Evolutionary conservation across 2,113 vertebrate genomes (phyloP).

Genomic region (Castor canadensis): DNA sequence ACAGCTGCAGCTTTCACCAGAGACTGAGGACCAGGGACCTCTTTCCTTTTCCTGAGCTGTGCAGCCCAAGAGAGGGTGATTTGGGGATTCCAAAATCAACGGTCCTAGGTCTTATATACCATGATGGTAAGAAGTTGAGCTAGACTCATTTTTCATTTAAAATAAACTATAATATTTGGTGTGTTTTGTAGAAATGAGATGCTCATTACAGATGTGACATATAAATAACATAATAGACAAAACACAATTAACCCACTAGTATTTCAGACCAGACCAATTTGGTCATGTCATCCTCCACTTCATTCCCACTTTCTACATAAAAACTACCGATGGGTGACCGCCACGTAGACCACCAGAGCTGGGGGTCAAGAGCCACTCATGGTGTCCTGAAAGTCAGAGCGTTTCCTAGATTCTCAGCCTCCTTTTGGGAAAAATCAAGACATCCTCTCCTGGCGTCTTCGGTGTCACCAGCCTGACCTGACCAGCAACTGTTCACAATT

Average conservation of each 20-base stretch:
- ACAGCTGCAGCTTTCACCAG: background rate
- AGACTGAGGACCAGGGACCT: background rate
- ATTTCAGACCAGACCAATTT: background rate
- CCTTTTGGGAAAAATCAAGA: background rate
- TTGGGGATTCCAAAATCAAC: background rate
- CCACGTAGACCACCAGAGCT: background rate
- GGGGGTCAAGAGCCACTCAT: background rate
- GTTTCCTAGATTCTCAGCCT: background rate
- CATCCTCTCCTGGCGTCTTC: background rate
- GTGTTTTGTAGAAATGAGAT: background rate
- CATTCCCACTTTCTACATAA: background rate
- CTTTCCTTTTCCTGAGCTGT: background rate
- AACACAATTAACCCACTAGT: background rate
- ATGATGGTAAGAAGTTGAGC: background rate
- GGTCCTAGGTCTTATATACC: background rate
- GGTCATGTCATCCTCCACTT: background rate
- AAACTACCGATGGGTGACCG: background rate
- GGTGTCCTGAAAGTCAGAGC: background rate
- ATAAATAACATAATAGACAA: no score
- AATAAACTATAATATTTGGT: background rate
- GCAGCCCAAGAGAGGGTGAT: background rate
- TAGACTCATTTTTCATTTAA: slow-evolving; percentile 31
- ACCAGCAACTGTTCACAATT: background rate
- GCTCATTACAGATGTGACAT: background rate
- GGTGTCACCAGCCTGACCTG: background rate